Percentiles rank a stretch among this genome's conserved stretches.
phyloP scores from a whole-genome alignment of 2,113 vertebrate genomes.

The Scatophagus argus region DNA sequence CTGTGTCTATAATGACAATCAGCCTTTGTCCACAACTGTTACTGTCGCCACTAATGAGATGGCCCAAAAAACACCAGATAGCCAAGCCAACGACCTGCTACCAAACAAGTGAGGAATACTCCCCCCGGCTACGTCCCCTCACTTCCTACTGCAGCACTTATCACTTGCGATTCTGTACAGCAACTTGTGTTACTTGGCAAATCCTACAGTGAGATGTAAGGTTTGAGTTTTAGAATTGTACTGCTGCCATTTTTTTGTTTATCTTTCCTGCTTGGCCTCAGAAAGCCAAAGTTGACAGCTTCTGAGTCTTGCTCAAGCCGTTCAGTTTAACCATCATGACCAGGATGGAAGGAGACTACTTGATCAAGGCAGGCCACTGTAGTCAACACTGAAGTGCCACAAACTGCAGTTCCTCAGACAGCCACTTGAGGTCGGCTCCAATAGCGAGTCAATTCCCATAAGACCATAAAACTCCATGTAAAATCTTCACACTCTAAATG shows the following conservation, averaged over 20 bases:
- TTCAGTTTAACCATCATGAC: too few relatives aligned
- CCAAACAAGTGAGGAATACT: slow-evolving; percentile 37
- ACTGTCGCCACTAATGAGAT: slow-evolving; percentile 47
- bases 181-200: not conserved
- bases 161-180: not conserved
- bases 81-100: slow-evolving; percentile 32
- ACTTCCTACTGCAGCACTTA: not conserved
- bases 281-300: too few relatives aligned
- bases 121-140: not conserved
- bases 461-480: too few relatives aligned
- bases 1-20: slow-evolving; percentile 40
- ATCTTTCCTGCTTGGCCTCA: not conserved
- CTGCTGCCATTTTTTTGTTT: not conserved
- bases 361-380: too few relatives aligned
- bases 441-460: too few relatives aligned
- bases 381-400: too few relatives aligned
- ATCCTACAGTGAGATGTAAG: not conserved
- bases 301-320: too few relatives aligned
- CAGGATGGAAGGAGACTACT: too few relatives aligned
- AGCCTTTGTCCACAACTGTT: slow-evolving; percentile 33
- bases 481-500: too few relatives aligned
- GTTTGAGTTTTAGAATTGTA: not conserved
- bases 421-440: too few relatives aligned
- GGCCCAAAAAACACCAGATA: slow-evolving; percentile 36
- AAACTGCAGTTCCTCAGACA: too few relatives aligned